These are phyloP conservation scores for Carassius auratus DNA, from an alignment of 2,113 vertebrate genomes.

Conservation along the genomic window DNA sequence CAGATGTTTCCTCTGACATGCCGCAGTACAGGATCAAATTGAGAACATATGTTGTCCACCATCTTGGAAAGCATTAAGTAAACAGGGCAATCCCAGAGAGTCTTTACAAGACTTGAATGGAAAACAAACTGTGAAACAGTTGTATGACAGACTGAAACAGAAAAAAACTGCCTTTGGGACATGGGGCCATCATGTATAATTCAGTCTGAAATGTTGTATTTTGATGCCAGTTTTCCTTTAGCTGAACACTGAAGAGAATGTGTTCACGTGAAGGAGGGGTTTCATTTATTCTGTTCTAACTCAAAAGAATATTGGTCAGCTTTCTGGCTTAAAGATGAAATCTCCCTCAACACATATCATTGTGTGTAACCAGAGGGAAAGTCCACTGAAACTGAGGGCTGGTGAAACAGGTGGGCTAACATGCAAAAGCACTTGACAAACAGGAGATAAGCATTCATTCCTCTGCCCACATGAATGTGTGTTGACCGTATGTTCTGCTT, in stretches of 20 bases:
- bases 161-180: not conserved
- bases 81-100: not conserved
- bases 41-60: slow-evolving; percentile 7
- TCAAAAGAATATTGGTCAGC: not conserved
- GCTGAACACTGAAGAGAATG: not conserved
- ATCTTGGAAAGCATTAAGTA: slow-evolving; percentile 2
- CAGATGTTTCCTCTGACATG: slow-evolving; percentile 49
- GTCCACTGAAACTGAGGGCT: not conserved
- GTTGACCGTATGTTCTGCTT: slow-evolving; percentile 12
- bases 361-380: not conserved
- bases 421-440: not conserved
- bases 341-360: not conserved
- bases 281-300: not conserved
- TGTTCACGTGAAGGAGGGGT: not conserved
- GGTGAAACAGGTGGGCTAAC: not conserved
- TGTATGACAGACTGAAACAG: not conserved
- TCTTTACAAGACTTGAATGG: slow-evolving; percentile 2
- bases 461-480: slow-evolving; percentile 12
- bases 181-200: not conserved
- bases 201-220: not conserved
- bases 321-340: too few relatives aligned
- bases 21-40: slow-evolving; percentile 11
- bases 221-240: not conserved
- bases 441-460: slow-evolving; percentile 30
- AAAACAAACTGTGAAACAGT: not conserved